Evolutionary conservation across 30 jellyfish, hydroid and myxozoan genomes (phyloP), one percentile per base, ranked within the genome.

Genomic region (Nemopilema nomurai): DNA sequence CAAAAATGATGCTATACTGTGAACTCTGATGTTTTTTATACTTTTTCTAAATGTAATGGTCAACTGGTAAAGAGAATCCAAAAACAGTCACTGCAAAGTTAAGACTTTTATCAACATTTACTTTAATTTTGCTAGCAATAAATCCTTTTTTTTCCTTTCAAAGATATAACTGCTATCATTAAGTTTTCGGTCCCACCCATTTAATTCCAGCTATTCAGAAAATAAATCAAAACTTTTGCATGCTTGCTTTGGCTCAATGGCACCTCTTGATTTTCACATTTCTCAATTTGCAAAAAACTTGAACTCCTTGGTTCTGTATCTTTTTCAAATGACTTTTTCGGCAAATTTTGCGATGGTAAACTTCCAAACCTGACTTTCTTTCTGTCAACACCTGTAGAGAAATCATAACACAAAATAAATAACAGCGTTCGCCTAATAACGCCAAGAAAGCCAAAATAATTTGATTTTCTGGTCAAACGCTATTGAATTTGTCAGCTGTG

Each of bases 51-150:
- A 82, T 69, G 50, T 57, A 52, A 80, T 80, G 90, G 85, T 82
- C 91, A 69, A 33, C 91, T 69, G 84, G 91, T 74, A 82, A 82
- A 68, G 83, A 52, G 77, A 84, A 82, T 82, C 79, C 91, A 66
- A 67, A 82, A 69, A 82, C 65, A 67, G 83, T 74, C 70, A 82
- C 76, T 67, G 84, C 49, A 50, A 82, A 82, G 67, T 49, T 85
- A 67, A 82, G 91, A 84, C 91, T 82, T 70, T 82, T 77, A 82
- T 82, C 83, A 51, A 82, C 91, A 51, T 67, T 80, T 67, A 82
- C 71, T 51, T 82, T 70, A 76, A 82, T 69, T 69, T 82, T 69
- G 41, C 84, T 69, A 69, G 77, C 77, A 82, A 82, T 82, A 82
- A 67, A 82, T 82, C 80, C 89, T 80, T 80, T 80, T 28, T 76